A percentile compares a stretch with the other conserved stretches of the same genome.
phyloP scores from a whole-genome alignment of 37 sponge, comb jelly and placozoan genomes.

The Diacarnus erythraeanus region DNA sequence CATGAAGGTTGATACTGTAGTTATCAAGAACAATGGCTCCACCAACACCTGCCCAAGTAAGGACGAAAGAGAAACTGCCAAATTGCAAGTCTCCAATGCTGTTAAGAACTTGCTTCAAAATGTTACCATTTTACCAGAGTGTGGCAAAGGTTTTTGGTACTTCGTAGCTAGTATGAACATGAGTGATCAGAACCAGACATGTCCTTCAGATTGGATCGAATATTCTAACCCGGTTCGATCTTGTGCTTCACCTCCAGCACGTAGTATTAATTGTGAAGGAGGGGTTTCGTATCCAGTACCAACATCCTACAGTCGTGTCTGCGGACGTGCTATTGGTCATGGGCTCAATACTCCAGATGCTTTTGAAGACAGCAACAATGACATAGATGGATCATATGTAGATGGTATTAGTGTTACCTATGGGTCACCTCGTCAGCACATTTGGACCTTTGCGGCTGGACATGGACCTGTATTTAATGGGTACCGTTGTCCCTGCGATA shows the following conservation, averaged over 20 bases:
- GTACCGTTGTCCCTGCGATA: slow-evolving; percentile 20
- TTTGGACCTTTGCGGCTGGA: slow-evolving; percentile 20
- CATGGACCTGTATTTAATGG: not conserved
- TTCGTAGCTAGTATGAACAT: not conserved
- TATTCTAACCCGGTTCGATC: not conserved
- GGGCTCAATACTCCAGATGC: not conserved
- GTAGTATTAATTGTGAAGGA: not conserved
- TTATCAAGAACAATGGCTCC: too few species aligned
- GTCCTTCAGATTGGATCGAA: not conserved
- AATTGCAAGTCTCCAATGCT: too few species aligned
- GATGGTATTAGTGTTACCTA: slow-evolving; percentile 15
- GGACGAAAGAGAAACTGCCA: too few species aligned
- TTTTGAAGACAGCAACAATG: not conserved
- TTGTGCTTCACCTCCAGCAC: not conserved
- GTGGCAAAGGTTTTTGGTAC: not conserved
- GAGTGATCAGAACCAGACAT: not conserved
- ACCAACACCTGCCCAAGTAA: too few species aligned
- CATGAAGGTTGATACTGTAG: too few species aligned
- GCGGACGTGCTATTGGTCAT: slow-evolving; percentile 5
- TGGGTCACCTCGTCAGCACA: slow-evolving; percentile 23
- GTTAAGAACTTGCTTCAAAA: too few species aligned
- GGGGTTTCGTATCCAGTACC: not conserved
- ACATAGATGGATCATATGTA: not conserved
- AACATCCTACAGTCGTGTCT: not conserved
- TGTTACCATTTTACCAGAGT: not conserved